phyloP scores from a whole-genome alignment of 2,888 invertebrate species.

The Chloroclystis v-ata region DNA sequence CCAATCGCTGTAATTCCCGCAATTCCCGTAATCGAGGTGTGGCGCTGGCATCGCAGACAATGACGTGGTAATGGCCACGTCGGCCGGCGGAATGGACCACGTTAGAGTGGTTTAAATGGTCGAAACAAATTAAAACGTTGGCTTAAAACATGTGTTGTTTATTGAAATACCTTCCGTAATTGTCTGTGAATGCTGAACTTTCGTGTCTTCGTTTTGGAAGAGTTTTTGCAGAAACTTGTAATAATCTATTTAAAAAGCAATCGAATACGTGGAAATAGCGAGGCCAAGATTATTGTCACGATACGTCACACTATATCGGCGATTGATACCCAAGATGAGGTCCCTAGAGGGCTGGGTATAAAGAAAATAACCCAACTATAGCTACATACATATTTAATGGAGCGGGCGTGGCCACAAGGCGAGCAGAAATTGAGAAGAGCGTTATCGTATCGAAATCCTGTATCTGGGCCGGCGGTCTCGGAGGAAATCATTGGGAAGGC shows the following conservation, averaged over 20 bases:
- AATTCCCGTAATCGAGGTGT: constrained; percentile 32
- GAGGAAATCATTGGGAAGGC: constrained; percentile 88
- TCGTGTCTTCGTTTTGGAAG: constrained; percentile 2
- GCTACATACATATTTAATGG: constrained; percentile 64
- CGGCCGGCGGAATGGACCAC: constrained; percentile 20
- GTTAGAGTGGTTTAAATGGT: constrained; percentile 23
- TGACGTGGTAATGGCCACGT: constrained; percentile 40
- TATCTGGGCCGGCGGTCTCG: constrained; percentile 80
- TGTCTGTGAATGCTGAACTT: constrained; percentile 20
- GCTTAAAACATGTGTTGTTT: constrained; percentile 20
- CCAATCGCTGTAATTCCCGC: constrained; percentile 27
- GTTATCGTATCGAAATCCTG: constrained; percentile 78
- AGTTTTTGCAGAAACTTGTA: neutral
- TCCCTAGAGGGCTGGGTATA: constrained; percentile 52
- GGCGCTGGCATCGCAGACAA: constrained; percentile 26
- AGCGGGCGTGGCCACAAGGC: constrained; percentile 61
- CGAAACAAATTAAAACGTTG: constrained; percentile 23
- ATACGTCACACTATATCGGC: constrained; percentile 54
- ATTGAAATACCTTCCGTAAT: constrained; percentile 22
- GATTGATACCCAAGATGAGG: constrained; percentile 64
- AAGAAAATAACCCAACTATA: constrained; percentile 50
- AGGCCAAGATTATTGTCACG: constrained; percentile 55
- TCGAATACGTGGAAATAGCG: constrained; percentile 15
- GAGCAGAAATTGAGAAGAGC: constrained; percentile 68
- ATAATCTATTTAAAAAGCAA: constrained; percentile 10